Evolutionary conservation across 2,113 vertebrate genomes (phyloP).

Genomic region (Oceanodroma tethys): DNA sequence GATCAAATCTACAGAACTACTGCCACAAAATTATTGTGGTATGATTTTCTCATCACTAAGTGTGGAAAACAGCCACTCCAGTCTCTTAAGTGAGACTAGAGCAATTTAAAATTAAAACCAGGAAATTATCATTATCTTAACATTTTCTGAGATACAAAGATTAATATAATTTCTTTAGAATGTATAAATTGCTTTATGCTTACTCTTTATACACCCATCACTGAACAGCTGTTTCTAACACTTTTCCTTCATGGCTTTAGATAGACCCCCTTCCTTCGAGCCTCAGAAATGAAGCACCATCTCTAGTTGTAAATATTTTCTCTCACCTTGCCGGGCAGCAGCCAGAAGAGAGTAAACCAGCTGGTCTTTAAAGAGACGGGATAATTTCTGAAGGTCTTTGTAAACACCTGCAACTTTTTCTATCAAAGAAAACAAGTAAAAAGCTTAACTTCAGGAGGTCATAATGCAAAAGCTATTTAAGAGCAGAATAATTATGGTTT

Average conservation of each 20-base stretch:
- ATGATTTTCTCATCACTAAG: not conserved
- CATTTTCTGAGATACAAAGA: not conserved
- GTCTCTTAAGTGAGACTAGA: not conserved
- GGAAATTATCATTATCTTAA: not conserved
- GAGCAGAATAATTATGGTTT: not conserved
- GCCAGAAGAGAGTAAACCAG: constrained; percentile 91
- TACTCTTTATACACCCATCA: not conserved
- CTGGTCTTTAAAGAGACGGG: constrained; percentile 91
- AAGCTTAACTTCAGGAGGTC: not conserved
- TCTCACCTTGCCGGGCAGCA: constrained; percentile 87
- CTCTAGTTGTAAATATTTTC: not conserved
- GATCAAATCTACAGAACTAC: not conserved
- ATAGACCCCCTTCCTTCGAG: not conserved
- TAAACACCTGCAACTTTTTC: constrained; percentile 79
- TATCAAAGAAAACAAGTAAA: constrained; percentile 15
- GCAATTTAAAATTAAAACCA: not conserved
- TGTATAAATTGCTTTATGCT: not conserved
- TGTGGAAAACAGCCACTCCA: not conserved
- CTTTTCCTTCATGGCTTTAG: not conserved
- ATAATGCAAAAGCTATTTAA: not conserved
- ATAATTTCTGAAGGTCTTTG: constrained; percentile 86
- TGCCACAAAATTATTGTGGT: not conserved
- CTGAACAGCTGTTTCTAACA: not conserved
- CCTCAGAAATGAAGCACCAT: not conserved
- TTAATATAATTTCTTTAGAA: not conserved